Evolutionary conservation across 2,888 invertebrate species (phyloP).

Genomic region (Orthosia incerta): DNA sequence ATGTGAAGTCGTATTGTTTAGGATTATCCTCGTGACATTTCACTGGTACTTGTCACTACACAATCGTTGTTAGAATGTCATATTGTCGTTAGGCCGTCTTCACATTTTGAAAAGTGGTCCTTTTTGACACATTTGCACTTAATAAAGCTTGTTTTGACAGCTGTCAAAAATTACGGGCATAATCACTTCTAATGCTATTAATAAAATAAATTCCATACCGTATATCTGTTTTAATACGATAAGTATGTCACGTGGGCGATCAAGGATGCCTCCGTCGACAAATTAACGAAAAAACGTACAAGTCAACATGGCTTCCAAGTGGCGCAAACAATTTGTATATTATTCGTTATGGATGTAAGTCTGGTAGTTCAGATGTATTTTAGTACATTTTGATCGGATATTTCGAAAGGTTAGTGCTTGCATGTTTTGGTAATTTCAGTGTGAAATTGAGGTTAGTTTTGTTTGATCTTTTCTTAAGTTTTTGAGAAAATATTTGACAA

Average conservation of each 20-base stretch:
- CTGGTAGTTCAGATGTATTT: background rate
- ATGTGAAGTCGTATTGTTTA: too few species aligned
- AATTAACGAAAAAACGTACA: constrained; percentile 22
- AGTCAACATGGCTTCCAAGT: background rate
- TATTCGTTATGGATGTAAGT: constrained; percentile 31
- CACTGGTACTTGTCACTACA: too few species aligned
- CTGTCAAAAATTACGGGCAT: background rate
- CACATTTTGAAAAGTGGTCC: too few species aligned
- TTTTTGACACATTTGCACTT: too few species aligned
- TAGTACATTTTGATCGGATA: constrained; percentile 12
- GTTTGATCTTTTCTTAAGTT: background rate
- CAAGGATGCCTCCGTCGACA: constrained; percentile 20
- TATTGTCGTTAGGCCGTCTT: too few species aligned
- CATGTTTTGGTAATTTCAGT: background rate
- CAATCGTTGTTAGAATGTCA: too few species aligned
- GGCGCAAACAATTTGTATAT: constrained; percentile 28
- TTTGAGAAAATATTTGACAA: background rate
- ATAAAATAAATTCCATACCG: background rate
- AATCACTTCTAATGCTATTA: too few species aligned
- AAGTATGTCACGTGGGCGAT: constrained; percentile 3
- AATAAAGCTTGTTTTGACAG: background rate
- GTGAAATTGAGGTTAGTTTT: background rate
- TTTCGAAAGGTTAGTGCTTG: background rate
- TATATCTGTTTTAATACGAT: background rate
- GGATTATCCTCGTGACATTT: too few species aligned